Evolutionary conservation across 1,140 invertebrate species (phyloP).

Genomic region (Harpegnathos saltator): DNA sequence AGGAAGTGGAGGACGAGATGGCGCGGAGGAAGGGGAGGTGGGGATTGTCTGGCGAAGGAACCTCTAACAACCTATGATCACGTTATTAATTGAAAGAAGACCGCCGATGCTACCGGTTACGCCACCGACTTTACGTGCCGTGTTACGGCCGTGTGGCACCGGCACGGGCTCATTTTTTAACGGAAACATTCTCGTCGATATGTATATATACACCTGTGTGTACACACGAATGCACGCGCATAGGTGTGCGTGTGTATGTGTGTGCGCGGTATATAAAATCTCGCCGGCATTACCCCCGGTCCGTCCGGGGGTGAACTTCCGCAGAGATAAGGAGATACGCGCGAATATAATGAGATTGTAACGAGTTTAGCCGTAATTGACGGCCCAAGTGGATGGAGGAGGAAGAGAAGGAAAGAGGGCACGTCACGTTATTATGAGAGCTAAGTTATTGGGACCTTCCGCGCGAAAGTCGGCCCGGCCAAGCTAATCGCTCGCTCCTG

Average conservation of each 20-base stretch:
- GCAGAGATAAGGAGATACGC: conserved; percentile 53
- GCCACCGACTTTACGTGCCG: conserved; percentile 76
- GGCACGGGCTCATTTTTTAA: conserved; percentile 72
- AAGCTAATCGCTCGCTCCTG: not conserved
- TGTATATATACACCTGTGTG: conserved; percentile 21
- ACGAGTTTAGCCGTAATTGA: conserved; percentile 59
- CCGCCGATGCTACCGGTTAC: conserved; percentile 83
- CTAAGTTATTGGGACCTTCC: conserved; percentile 32
- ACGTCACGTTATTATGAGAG: conserved; percentile 36
- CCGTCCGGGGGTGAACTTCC: conserved; percentile 39
- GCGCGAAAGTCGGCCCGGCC: conserved; percentile 13
- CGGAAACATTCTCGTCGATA: conserved; percentile 72
- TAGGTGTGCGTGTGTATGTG: not conserved
- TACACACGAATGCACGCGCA: not conserved
- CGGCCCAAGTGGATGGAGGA: conserved; percentile 2
- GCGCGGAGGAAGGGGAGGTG: conserved; percentile 46
- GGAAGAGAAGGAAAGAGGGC: not conserved
- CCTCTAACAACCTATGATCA: conserved; percentile 84
- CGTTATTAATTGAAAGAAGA: conserved; percentile 85
- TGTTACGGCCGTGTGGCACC: conserved; percentile 70
- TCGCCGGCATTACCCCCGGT: conserved; percentile 22
- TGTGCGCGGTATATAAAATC: conserved; percentile 2
- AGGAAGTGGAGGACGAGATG: conserved; percentile 11
- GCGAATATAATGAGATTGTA: conserved; percentile 56
- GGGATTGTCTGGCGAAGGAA: conserved; percentile 77